Evolutionary conservation across 2,113 vertebrate species (phyloP), one percentile per base, ranked within the genome.

Genomic region (Tringa solitaria): DNA sequence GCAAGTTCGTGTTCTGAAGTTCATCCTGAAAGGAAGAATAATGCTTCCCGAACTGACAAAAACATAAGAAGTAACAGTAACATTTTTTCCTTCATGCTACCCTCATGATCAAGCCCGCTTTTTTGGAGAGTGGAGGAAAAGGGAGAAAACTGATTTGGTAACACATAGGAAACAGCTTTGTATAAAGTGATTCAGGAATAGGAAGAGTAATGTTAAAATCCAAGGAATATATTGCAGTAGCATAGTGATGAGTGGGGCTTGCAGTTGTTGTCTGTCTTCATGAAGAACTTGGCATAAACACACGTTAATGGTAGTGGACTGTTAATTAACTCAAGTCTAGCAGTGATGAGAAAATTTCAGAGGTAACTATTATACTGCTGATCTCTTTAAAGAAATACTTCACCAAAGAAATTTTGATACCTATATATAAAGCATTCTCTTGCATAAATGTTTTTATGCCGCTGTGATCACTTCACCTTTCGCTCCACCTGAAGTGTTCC

Each of bases 221-320:
- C 16, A 67, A 48, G 23, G 39, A 39, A 48, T 0, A 1, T 50
- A 6, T 7, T 46, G 2, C 3, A 5, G 45, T 43, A 12, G 23
- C 12, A 2, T 48, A 50, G 19, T 19, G 32, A 10, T 54, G 56
- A 84, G 14, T 39, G 41, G 28, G 9, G 16, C 26, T 83, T 77
- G 50, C 13, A 74, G 0, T 28, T 41, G 15, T 53, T 77, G 33
- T 53, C 63, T 86, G 28, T 74, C 41, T 91, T 68, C 6, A 8
- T 54, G 14, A 63, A 50, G n/a, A 53, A 57, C 4, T 61, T 83
- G 17, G 16, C 43, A 30, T 80, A 64, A 80, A 48, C 24, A 30
- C 24, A 57, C 16, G 50, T 57, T 64, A 64, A 69, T 60, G 46
- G 35, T 35, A 43, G 32, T 51, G 45, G 21, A 22, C 45, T 51